Percentiles rank a stretch among this genome's conserved stretches.
phyloP scores from a whole-genome alignment of 2,113 vertebrate genomes.

The Apteryx owenii region DNA sequence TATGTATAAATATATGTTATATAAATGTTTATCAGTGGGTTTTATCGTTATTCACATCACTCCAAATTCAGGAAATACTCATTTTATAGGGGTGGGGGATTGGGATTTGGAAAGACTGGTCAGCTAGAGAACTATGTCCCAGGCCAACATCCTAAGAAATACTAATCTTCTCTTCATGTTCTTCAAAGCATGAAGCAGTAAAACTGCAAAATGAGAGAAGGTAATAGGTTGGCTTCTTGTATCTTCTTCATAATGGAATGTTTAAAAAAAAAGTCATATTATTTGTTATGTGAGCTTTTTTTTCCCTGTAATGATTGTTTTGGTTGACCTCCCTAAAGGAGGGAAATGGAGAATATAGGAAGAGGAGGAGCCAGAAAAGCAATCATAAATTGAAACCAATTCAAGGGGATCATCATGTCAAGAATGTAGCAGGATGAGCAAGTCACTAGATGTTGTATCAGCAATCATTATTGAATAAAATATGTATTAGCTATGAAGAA shows the following conservation, averaged over 20 bases:
- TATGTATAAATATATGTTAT: not conserved
- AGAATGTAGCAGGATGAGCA: accelerated
- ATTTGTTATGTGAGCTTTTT: not conserved
- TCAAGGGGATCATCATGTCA: not conserved
- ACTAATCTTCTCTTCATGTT: not conserved
- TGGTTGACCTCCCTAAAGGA: not conserved
- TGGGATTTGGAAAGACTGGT: not conserved
- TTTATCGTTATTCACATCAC: not conserved
- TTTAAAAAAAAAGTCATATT: not conserved
- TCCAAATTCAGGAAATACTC: not conserved
- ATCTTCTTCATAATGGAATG: not conserved
- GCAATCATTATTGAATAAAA: not conserved
- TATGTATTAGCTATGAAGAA: not conserved
- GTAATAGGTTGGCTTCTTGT: not conserved
- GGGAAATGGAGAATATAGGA: not conserved
- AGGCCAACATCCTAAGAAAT: not conserved
- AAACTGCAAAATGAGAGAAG: not conserved
- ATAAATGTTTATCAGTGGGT: not conserved
- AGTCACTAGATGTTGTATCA: not conserved
- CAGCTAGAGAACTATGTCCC: not conserved
- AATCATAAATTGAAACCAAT: not conserved
- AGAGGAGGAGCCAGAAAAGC: not conserved
- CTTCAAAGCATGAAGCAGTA: not conserved
- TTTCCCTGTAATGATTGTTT: not conserved
- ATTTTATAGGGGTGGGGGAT: not conserved